Evolutionary conservation across 2,888 invertebrate species (phyloP), one percentile per base, ranked within the genome.

Genomic region (Pinctada fucata): DNA sequence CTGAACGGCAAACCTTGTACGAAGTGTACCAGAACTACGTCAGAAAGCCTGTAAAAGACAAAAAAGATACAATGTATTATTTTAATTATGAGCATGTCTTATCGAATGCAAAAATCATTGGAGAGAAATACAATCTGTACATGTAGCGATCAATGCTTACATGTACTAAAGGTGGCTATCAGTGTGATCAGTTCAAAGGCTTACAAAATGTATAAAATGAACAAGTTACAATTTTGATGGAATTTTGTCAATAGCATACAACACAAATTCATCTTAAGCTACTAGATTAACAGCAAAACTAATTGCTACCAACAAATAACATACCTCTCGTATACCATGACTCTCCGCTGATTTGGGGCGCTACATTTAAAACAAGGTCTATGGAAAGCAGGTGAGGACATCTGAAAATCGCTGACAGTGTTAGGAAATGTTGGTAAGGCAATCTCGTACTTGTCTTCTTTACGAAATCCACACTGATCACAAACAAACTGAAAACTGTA

Each of bases 21-120:
- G 81, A 92, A 92, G 81, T 92, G 91, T 73, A 91, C 83, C 81
- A 91, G 79, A 48, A 91, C 74, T 47, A 86, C 84, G 3, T 87
- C 83, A 2, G 90, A 86, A 52, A 89, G 80, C 68, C 91, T 92
- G 87, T 45, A 83, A 86, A 5, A 65, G 45, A 73, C 47, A 78
- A 49, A 80, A n/a, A 3, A 66, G 1, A 13, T 10, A 73, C 10
- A 10, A 68, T 67, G 48, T 31, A 31, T 3, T n/a, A 64, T 48
- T 4, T 48, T 3, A 13, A 58, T 2, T n/a, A 31, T 31, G 31
- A 31, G 31, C 31, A 31, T 31, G 31, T 31, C 31, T 31, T 31
- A 31, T 31, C 31, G 31, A 31, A 31, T 31, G 31, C 31, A 31
- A 31, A 31, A 31, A 31, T 31, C 31, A 31, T 31, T 31, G 31